phyloP scores from a whole-genome alignment of 2,888 invertebrate species.

The Oxystoma pomonae region DNA sequence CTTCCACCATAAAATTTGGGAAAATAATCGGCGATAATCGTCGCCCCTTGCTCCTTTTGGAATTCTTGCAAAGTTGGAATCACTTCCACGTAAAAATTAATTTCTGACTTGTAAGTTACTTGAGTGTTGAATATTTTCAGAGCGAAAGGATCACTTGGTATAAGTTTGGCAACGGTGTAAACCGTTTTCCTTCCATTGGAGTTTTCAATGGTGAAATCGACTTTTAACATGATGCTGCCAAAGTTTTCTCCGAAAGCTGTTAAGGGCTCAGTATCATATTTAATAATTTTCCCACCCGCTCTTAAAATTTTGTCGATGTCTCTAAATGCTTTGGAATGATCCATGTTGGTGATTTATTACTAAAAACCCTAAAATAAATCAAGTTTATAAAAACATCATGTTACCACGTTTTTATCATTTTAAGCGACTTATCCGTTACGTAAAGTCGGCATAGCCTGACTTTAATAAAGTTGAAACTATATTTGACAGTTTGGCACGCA shows the following conservation, averaged over 20 bases:
- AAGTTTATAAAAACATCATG: no score
- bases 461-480: no score
- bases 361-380: not conserved
- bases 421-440: no score
- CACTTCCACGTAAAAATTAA: slow-evolving; percentile 50
- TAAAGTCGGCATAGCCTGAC: no score
- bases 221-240: slow-evolving; percentile 53
- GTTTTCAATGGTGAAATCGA: slow-evolving; percentile 40
- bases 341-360: not conserved
- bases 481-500: no score
- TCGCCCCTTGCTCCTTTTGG: slow-evolving; percentile 50
- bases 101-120: slow-evolving; percentile 54
- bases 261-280: slow-evolving; percentile 28
- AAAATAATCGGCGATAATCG: slow-evolving; percentile 44
- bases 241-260: slow-evolving; percentile 58
- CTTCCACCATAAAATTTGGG: slow-evolving; percentile 53
- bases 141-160: not conserved
- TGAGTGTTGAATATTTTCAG: slow-evolving; percentile 50
- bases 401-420: no score
- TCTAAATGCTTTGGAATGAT: slow-evolving; percentile 3
- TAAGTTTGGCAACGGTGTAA: not conserved
- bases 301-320: slow-evolving; percentile 11
- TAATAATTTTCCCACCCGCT: slow-evolving; percentile 9
- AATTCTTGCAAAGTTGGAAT: slow-evolving; percentile 48
- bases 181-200: slow-evolving; percentile 19